These are phyloP conservation scores for Erebia aethiops DNA, from an alignment of 2,888 invertebrate species.

Conservation along the genomic window DNA sequence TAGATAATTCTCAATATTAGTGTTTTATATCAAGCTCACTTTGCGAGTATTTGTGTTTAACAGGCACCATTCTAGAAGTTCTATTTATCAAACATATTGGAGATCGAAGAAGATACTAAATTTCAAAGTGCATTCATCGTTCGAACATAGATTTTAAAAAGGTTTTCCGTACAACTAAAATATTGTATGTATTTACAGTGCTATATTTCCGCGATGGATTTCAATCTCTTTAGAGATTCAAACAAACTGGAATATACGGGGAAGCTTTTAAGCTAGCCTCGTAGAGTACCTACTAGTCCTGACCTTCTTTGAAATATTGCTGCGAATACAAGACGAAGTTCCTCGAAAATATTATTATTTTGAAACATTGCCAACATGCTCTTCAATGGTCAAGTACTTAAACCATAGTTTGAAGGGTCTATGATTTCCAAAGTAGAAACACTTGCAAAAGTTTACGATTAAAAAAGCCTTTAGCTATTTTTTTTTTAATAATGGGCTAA, in stretches of 20 bases:
- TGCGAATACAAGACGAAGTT: background rate
- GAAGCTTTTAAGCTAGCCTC: conserved; percentile 23
- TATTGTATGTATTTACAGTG: conserved; percentile 17
- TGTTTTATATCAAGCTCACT: no score
- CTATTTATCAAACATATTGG: background rate
- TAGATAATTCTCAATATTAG: background rate
- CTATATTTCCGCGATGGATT: conserved; percentile 25
- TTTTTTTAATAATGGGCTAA: no score
- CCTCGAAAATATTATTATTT: background rate
- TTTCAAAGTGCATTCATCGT: conserved; percentile 14
- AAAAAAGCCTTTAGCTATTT: no score
- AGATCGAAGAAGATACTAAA: conserved; percentile 1
- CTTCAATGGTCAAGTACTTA: background rate
- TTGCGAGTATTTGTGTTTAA: no score
- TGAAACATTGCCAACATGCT: background rate
- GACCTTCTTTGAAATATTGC: background rate
- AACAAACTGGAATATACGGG: conserved; percentile 26
- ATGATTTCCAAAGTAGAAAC: no score
- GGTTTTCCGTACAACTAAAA: conserved; percentile 4
- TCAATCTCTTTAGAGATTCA: conserved; percentile 28
- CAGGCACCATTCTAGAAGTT: no score
- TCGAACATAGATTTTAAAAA: conserved; percentile 14
- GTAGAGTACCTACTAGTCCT: background rate
- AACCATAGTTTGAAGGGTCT: no score
- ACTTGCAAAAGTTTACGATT: no score